Evolutionary conservation across 2,888 invertebrate genomes (phyloP).

Genomic region (Zele albiditarsus): DNA sequence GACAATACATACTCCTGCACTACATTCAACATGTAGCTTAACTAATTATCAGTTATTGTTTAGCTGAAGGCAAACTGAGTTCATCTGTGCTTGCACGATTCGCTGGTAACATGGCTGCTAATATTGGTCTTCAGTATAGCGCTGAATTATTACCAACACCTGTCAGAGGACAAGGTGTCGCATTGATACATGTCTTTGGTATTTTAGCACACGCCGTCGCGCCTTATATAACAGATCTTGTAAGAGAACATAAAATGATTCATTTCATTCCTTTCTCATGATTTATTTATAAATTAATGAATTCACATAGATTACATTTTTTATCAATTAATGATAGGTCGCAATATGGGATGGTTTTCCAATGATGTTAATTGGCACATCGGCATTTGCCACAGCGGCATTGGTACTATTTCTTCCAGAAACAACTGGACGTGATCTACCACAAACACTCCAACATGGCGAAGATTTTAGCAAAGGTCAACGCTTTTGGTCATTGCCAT

Average conservation of each 20-base stretch:
- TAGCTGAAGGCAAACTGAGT: slow-evolving; percentile 82
- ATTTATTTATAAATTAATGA: neutral
- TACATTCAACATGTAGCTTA: neutral
- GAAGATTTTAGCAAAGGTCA: slow-evolving; percentile 88
- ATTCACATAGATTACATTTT: neutral
- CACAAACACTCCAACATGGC: slow-evolving; percentile 89
- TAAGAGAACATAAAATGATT: slow-evolving; percentile 70
- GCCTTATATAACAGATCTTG: slow-evolving; percentile 88
- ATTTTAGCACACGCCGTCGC: slow-evolving; percentile 87
- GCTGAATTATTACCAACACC: slow-evolving; percentile 91
- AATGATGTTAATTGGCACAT: slow-evolving; percentile 82
- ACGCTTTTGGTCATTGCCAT: slow-evolving; percentile 85
- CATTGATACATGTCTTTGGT: slow-evolving; percentile 91
- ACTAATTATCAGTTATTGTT: slow-evolving; percentile 10
- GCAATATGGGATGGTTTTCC: slow-evolving; percentile 75
- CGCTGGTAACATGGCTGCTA: slow-evolving; percentile 90
- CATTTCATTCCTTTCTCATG: neutral
- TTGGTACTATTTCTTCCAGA: slow-evolving; percentile 87
- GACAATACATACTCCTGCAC: neutral
- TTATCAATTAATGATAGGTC: slow-evolving; percentile 53
- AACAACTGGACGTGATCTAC: slow-evolving; percentile 88
- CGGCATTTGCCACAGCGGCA: slow-evolving; percentile 83
- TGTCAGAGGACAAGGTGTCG: slow-evolving; percentile 89
- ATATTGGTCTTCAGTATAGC: slow-evolving; percentile 91
- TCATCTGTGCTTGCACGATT: slow-evolving; percentile 89